Conservation (phyloP, 2,888 invertebrate genomes). For the Dendrolimus houi region DNA sequence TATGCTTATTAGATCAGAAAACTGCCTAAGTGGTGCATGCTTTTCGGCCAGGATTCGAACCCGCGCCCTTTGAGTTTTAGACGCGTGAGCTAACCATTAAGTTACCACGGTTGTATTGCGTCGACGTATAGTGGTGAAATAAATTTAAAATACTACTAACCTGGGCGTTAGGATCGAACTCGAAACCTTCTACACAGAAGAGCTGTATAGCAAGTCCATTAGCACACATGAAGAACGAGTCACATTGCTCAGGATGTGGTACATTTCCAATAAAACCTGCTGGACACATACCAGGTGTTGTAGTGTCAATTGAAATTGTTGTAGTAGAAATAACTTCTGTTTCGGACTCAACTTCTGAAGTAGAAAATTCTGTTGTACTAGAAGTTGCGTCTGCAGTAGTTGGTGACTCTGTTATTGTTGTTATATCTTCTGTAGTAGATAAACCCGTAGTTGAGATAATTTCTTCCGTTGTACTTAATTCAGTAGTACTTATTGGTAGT, state of each 20-base stretch:
- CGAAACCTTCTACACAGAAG: slow-evolving; percentile 24
- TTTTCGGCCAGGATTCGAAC: no score
- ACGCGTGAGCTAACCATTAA: no score
- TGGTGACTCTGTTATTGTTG: not conserved
- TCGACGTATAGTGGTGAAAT: no score
- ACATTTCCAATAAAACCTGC: slow-evolving; percentile 11
- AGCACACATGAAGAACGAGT: slow-evolving; percentile 22
- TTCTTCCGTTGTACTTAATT: no score
- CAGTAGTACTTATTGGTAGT: not conserved
- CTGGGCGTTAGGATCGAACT: slow-evolving; percentile 17
- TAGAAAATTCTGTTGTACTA: slow-evolving; percentile 2
- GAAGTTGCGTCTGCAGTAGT: slow-evolving; percentile 1
- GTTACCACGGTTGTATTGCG: no score
- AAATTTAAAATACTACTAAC: not conserved
- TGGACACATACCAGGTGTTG: slow-evolving; percentile 7
- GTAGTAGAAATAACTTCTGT: slow-evolving; percentile 2
- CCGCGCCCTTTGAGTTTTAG: no score
- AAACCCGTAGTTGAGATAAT: not conserved
- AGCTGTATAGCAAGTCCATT: slow-evolving; percentile 21
- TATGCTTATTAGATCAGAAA: no score
- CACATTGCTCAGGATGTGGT: slow-evolving; percentile 10
- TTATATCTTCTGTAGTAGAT: not conserved
- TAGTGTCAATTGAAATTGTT: slow-evolving; percentile 1
- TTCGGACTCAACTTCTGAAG: not conserved
- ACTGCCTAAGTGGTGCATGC: no score